Conservation (phyloP, 2,888 invertebrate species). For the Eupsilia transversa region DNA sequence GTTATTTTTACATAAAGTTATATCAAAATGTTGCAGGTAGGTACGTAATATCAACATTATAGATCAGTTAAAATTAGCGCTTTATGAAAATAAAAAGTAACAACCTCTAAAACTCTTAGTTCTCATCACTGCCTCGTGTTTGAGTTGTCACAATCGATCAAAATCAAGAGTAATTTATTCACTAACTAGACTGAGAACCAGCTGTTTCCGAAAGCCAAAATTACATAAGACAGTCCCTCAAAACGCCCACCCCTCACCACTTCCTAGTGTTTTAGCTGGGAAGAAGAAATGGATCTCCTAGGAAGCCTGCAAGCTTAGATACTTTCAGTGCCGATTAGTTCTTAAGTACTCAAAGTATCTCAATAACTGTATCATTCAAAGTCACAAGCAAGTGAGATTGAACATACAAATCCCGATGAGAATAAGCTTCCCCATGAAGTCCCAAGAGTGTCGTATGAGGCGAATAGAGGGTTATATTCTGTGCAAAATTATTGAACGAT, state of each 20-base stretch:
- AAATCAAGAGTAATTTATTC: too few relatives aligned
- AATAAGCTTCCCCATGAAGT: constrained; percentile 28
- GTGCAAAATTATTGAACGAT: constrained; percentile 20
- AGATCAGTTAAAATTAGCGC: not conserved
- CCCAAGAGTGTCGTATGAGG: constrained; percentile 22
- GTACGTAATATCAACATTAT: not conserved
- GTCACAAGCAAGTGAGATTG: constrained; percentile 27
- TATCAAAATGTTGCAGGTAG: not conserved
- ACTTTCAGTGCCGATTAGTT: not conserved
- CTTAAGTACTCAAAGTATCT: not conserved
- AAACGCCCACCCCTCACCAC: too few relatives aligned
- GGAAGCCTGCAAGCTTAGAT: not conserved
- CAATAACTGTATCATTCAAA: constrained; percentile 18
- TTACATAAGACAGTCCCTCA: too few relatives aligned
- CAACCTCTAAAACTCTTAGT: not conserved
- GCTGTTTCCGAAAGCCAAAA: too few relatives aligned
- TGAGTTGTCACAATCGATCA: too few relatives aligned
- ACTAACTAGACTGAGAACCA: too few relatives aligned
- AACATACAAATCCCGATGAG: constrained; percentile 17
- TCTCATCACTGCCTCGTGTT: not conserved
- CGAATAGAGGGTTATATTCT: constrained; percentile 10
- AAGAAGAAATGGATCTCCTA: too few relatives aligned
- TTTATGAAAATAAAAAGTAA: not conserved
- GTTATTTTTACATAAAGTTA: not conserved
- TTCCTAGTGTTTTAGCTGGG: not conserved